Evolutionary conservation across 2,113 vertebrate genomes (phyloP), one percentile per base, ranked within the genome.

Genomic region (Dipodomys spectabilis): DNA sequence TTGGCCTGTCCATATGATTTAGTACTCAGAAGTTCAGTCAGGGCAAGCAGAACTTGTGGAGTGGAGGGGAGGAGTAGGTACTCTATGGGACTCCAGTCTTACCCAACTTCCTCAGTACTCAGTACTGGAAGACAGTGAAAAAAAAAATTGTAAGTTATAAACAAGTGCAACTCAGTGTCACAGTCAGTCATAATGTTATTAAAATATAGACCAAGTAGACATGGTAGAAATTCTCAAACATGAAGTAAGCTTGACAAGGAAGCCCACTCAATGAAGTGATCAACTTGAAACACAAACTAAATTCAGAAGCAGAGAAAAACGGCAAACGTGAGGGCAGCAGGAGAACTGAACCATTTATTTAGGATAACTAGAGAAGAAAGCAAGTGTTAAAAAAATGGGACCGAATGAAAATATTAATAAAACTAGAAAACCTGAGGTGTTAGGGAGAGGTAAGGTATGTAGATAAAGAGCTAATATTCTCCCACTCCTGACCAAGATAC

Each of bases 261-360:
- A 85, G n/a, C n/a, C 28, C 62, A 67, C 49, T 53, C 32, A 30
- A 73, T 44, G 7, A 81, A 8, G 15, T 64, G 39, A 53, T 77
- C 44, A 86, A 39, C 65, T 45, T 85, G 15, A 86, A 87, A 69
- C 10, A 60, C 78, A 75, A 86, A 82, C 45, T 20, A 44, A 81
- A 78, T 69, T 83, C 23, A 18, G 22, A 90, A 92, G 23, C 60
- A 75, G 16, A 92, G 19, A 86, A 91, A 89, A 32, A 45, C 53
- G n/a, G 22, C 69, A 85, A 65, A 68, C 32, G 35, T 84, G 71
- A 28, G 23, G 9, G 27, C 7, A 1, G 0, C 8, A 45, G 23
- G 82, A 82, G 69, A 22, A 57, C 0, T 65, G 28, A 84, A 53
- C 80, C 19, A 74, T 71, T 87, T 68, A 80, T 44, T 15, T 71